Evolutionary conservation across 1,140 invertebrate species (phyloP).

Genomic region (Wasmannia auropunctata): DNA sequence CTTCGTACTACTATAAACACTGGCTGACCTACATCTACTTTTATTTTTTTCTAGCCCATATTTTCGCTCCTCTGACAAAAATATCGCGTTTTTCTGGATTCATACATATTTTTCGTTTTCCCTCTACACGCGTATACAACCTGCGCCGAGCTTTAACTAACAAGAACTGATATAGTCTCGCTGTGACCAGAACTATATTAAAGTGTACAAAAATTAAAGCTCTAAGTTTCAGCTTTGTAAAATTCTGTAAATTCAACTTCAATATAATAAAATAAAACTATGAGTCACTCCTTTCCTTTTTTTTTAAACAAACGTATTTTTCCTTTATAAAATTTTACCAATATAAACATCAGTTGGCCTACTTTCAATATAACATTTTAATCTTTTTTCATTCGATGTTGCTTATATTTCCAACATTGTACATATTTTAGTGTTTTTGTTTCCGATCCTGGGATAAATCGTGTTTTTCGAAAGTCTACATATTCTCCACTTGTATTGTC

Average conservation of each 20-base stretch:
- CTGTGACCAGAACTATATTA: not conserved
- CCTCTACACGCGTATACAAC: not conserved
- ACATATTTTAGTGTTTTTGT: not conserved
- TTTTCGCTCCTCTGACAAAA: not conserved
- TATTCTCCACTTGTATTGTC: not conserved
- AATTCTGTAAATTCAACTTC: not conserved
- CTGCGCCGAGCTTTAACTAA: conserved; percentile 1
- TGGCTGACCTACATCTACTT: not conserved
- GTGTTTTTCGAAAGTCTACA: not conserved
- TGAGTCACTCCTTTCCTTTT: not conserved
- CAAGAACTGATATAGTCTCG: not conserved
- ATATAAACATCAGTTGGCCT: not conserved
- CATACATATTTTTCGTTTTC: conserved; percentile 12
- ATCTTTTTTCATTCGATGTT: not conserved
- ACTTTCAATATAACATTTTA: not conserved
- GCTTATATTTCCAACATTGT: not conserved
- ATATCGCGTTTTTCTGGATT: conserved; percentile 26
- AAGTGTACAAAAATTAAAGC: not conserved
- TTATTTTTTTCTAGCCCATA: not conserved
- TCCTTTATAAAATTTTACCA: not conserved
- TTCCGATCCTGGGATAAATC: not conserved
- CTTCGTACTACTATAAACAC: conserved; percentile 9
- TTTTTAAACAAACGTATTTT: not conserved
- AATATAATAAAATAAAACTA: conserved; percentile 2
- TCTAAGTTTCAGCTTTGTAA: not conserved